Evolutionary conservation across 2,113 vertebrate species (phyloP).

Genomic region (Egretta garzetta): DNA sequence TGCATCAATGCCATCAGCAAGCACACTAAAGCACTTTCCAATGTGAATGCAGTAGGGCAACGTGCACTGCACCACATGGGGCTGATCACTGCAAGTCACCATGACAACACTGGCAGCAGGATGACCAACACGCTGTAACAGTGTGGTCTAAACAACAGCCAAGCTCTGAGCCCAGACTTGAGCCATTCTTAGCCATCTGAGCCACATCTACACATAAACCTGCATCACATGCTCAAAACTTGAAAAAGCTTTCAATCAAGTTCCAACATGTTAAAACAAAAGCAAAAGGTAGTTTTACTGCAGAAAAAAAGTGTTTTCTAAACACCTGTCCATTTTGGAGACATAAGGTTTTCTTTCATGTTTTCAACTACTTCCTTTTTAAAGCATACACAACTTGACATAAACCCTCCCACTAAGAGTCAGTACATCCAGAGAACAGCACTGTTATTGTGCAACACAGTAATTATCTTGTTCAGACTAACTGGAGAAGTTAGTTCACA

Average conservation of each 20-base stretch:
- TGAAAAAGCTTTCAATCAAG: background rate
- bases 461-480: background rate
- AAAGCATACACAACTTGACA: background rate
- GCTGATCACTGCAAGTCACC: background rate
- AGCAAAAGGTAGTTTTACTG: background rate
- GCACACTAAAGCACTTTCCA: background rate
- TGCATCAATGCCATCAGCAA: background rate
- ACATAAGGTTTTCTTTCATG: background rate
- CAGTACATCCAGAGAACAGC: background rate
- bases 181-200: background rate
- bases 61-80: rapidly evolving
- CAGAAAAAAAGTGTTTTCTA: background rate
- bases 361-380: background rate
- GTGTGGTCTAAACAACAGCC: background rate
- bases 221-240: background rate
- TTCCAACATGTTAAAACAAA: background rate
- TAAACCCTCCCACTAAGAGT: background rate
- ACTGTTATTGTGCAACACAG: background rate
- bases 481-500: background rate
- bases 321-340: background rate
- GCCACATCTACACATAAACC: background rate
- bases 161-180: background rate
- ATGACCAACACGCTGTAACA: background rate
- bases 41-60: background rate
- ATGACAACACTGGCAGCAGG: background rate